A percentile compares a stretch with the other conserved stretches of the same genome.
phyloP scores from a whole-genome alignment of 2,113 vertebrate species.

The Turdus rufiventris region DNA sequence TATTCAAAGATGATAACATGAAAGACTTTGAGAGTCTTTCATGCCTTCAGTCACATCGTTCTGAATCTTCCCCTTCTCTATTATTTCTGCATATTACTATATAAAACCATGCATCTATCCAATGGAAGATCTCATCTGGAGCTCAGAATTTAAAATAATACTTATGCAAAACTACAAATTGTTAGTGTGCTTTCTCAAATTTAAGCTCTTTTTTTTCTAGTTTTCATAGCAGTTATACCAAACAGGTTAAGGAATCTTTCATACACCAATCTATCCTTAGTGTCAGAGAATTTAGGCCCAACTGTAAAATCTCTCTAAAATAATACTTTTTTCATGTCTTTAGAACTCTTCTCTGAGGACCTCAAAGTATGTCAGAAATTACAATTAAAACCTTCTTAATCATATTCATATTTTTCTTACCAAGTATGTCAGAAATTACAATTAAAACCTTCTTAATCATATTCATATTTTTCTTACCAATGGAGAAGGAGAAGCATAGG shows the following conservation, averaged over 20 bases:
- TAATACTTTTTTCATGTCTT: neutral
- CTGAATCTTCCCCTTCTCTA: neutral
- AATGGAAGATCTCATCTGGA: neutral
- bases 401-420: neutral
- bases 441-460: neutral
- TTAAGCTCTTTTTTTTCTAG: neutral
- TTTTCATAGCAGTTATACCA: neutral
- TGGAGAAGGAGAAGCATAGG: neutral
- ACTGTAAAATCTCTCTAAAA: neutral
- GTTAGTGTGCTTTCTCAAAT: neutral
- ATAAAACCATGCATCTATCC: neutral
- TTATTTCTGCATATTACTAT: slow-evolving; percentile 14
- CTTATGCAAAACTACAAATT: neutral
- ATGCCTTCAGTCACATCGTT: neutral
- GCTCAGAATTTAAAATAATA: neutral
- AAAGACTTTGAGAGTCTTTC: slow-evolving; percentile 34
- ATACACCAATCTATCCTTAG: neutral
- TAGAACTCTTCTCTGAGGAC: neutral
- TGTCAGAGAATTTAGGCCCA: neutral
- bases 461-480: neutral
- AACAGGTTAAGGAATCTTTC: neutral
- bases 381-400: neutral
- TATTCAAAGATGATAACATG: slow-evolving; percentile 32
- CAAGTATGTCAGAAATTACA: neutral
- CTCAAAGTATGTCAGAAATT: neutral